A percentile compares a stretch with the other conserved stretches of the same genome.
Evolutionary conservation across 1,140 invertebrate species (phyloP).

Genomic region (Rhynchophorus ferrugineus): DNA sequence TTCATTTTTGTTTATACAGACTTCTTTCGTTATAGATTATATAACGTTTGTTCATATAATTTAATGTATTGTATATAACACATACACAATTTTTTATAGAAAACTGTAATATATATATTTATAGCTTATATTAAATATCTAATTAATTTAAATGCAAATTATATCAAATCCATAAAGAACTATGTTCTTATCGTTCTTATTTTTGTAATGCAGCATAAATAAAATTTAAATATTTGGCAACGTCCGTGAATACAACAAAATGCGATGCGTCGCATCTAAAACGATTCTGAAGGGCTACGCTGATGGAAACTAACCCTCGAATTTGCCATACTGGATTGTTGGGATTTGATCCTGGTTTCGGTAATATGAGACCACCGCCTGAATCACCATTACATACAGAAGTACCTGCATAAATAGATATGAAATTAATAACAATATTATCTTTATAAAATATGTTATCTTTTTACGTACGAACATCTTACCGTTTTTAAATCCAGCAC

Average conservation of each 20-base stretch:
- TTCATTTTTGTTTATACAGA: too few species aligned
- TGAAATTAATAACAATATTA: neutral
- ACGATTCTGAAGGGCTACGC: slow-evolving; percentile 42
- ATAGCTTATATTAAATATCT: too few species aligned
- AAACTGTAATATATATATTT: too few species aligned
- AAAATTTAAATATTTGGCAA: slow-evolving; percentile 53
- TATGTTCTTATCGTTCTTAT: too few species aligned
- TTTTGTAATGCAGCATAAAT: slow-evolving; percentile 32
- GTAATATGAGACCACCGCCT: slow-evolving; percentile 52
- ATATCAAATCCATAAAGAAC: too few species aligned
- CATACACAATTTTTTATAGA: too few species aligned
- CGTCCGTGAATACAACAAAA: slow-evolving; percentile 52
- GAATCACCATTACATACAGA: slow-evolving; percentile 57
- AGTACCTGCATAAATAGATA: slow-evolving; percentile 40
- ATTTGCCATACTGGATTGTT: slow-evolving; percentile 46
- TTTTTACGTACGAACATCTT: slow-evolving; percentile 11
- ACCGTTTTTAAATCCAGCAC: slow-evolving; percentile 44
- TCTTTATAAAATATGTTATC: slow-evolving; percentile 1
- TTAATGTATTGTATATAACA: too few species aligned
- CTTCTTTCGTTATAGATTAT: too few species aligned
- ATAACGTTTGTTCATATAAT: too few species aligned
- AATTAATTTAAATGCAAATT: too few species aligned
- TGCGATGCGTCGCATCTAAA: slow-evolving; percentile 47
- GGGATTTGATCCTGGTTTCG: slow-evolving; percentile 40
- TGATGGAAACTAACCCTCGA: slow-evolving; percentile 50